These are phyloP conservation scores for Plagodis pulveraria DNA, from an alignment of 2,888 invertebrate genomes.

Conservation along the genomic window DNA sequence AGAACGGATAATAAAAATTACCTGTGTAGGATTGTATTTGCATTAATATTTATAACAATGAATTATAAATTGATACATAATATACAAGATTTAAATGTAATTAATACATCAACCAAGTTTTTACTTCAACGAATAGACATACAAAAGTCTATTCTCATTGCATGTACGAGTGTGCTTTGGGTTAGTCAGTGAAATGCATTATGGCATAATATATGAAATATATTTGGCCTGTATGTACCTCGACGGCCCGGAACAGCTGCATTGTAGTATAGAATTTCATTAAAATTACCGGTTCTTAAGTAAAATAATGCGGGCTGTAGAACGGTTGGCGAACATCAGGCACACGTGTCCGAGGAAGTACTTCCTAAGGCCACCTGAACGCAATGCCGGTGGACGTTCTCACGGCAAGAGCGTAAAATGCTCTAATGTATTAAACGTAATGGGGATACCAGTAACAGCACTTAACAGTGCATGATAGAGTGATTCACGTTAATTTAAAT, in stretches of 20 bases:
- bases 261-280: constrained; percentile 76
- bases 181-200: constrained; percentile 47
- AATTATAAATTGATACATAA: too few relatives aligned
- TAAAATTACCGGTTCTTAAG: constrained; percentile 75
- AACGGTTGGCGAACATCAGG: constrained; percentile 63
- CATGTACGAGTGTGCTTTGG: background rate
- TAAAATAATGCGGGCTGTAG: constrained; percentile 74
- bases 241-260: constrained; percentile 75
- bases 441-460: constrained; percentile 63
- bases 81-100: too few relatives aligned
- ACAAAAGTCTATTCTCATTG: too few relatives aligned
- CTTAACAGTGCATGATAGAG: constrained; percentile 53
- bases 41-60: too few relatives aligned
- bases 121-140: too few relatives aligned
- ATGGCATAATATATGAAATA: constrained; percentile 60
- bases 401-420: constrained; percentile 65
- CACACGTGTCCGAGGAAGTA: constrained; percentile 74
- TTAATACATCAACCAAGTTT: background rate
- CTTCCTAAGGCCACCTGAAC: constrained; percentile 70
- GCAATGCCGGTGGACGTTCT: constrained; percentile 62
- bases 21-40: too few relatives aligned
- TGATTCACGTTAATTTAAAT: constrained; percentile 31
- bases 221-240: constrained; percentile 58
- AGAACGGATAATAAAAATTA: too few relatives aligned
- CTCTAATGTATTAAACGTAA: constrained; percentile 65